These are phyloP conservation scores for Sprattus sprattus DNA, from an alignment of 2,113 vertebrate species.

Conservation along the genomic window DNA sequence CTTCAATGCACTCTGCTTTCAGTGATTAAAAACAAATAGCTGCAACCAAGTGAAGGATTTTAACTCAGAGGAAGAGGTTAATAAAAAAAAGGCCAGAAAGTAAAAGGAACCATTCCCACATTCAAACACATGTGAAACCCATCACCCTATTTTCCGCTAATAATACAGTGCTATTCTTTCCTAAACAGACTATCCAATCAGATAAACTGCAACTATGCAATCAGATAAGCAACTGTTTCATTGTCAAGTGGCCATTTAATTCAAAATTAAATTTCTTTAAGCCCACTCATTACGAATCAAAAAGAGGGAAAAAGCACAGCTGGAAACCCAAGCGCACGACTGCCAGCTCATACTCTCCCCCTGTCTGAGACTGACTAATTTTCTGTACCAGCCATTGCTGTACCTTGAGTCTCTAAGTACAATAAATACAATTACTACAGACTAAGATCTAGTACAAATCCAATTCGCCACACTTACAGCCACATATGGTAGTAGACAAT, in stretches of 20 bases:
- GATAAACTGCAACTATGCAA: conserved; percentile 12
- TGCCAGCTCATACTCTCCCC: background rate
- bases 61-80: background rate
- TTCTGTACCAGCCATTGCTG: background rate
- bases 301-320: background rate
- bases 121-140: background rate
- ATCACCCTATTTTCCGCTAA: conserved; percentile 18
- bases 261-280: conserved; percentile 12
- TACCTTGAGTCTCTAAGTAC: background rate
- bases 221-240: conserved; percentile 19
- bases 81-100: background rate
- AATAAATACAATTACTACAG: conserved; percentile 11
- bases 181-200: conserved; percentile 8
- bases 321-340: background rate
- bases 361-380: background rate
- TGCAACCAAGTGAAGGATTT: background rate
- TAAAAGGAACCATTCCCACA: background rate
- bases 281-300: conserved; percentile 8
- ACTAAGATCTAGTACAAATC: conserved; percentile 9
- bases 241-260: conserved; percentile 18
- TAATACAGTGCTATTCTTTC: conserved; percentile 14
- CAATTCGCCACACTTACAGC: background rate
- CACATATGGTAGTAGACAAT: conserved; percentile 26
- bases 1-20: background rate
- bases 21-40: background rate